Percentiles rank a stretch among this genome's conserved stretches.
These are phyloP conservation scores for Aspidiotus destructor DNA, from an alignment of 2,888 invertebrate species.

Conservation along the genomic window DNA sequence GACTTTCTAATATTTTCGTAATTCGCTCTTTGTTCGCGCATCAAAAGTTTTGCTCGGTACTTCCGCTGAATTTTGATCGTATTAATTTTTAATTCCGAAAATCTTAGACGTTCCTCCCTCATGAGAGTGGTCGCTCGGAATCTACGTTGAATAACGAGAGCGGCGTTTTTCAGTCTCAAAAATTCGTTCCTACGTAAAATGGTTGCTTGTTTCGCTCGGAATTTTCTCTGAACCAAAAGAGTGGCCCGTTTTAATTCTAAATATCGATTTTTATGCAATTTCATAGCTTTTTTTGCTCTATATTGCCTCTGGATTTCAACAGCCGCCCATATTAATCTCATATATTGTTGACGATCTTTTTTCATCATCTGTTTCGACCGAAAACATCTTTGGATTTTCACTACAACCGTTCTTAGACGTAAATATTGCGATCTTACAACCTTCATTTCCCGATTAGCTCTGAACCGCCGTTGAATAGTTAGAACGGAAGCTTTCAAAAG, in stretches of 20 bases:
- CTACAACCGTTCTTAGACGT: not conserved
- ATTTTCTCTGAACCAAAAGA: constrained; percentile 33
- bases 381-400: constrained; percentile 25
- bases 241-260: constrained; percentile 20
- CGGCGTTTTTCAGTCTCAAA: not conserved
- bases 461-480: constrained; percentile 19
- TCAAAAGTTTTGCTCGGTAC: constrained; percentile 12
- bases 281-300: constrained; percentile 13
- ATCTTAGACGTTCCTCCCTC: not conserved
- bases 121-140: not conserved
- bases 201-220: constrained; percentile 9
- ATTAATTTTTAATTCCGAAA: not conserved
- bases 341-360: constrained; percentile 12
- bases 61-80: not conserved
- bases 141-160: constrained; percentile 12
- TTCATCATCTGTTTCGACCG: constrained; percentile 17
- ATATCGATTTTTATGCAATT: constrained; percentile 16
- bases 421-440: constrained; percentile 4
- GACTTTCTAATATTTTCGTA: constrained; percentile 1
- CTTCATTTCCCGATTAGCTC: constrained; percentile 15
- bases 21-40: constrained; percentile 14
- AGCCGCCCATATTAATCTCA: constrained; percentile 21
- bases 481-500: constrained; percentile 7
- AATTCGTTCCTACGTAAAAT: not conserved
- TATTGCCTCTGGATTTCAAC: constrained; percentile 27